Base-by-base conservation (phyloP, 2,888 invertebrate genomes). In the Lutraria lutraria region DNA sequence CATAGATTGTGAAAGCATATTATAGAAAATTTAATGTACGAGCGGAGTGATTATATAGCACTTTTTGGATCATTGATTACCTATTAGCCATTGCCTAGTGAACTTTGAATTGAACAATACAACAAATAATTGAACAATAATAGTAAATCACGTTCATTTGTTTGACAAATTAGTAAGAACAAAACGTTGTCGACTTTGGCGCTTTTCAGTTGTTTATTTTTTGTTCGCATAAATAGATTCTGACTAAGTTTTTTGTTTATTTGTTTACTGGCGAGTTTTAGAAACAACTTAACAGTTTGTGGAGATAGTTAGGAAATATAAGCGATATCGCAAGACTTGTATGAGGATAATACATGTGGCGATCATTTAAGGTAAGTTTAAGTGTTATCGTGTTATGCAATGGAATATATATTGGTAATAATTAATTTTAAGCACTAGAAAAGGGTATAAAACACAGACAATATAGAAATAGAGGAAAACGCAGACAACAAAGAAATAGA, bases 101-200 rank as follows among this genome's bases (percentile, higher is more conserved):
- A 76, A 76, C 34, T 34, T 76, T 76, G 76, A 31, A 76, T 76
- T 19, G 76, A 76, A 76, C 76, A 76, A 76, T 76, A 19, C 31
- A 76, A 76, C 31, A 76, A 76, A 76, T 76, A 76, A 31, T 34
- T 16, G 31, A 34, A 76, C 76, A 31, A 76, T 76, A 76, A 31
- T 19, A 16, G 29, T 21, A 56, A 6, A 19, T 76, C 25, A 21
- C 34, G 76, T 0, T 76, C 16, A 31, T 19, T 76, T 76, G 76
- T 76, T 76, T 34, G 15, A 16, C 25, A 16, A 76, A 34, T 76
- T 31, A 31, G 16, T 34, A 31, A 76, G 34, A 76, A 76, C 34
- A 76, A 76, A 34, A 31, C 8, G 10, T 4, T 76, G 76, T 76
- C 31, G 29, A 34, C 31, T 72, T 34, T 76, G 76, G 76, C 76